Percentiles rank a stretch among this genome's conserved stretches.
Conservation (phyloP, 2,797 vertebrate species). For the Anguilla obscura region DNA sequence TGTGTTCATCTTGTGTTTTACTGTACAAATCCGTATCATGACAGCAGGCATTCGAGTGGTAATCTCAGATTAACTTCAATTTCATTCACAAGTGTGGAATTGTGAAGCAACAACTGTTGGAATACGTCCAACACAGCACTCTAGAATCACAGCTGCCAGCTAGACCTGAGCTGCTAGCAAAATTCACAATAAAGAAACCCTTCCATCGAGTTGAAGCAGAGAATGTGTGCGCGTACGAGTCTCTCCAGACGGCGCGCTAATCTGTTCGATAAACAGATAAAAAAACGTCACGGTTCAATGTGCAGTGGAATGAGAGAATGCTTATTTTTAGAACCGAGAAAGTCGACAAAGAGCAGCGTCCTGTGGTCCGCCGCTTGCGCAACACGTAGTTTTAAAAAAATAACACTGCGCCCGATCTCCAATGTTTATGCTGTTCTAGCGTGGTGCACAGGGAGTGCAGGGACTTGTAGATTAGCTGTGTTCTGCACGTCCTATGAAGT, state of each 20-base stretch:
- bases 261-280: not conserved
- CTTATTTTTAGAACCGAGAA: conserved; percentile 2
- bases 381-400: conserved; percentile 3
- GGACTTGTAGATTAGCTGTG: not conserved
- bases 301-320: not conserved
- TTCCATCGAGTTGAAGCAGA: not conserved
- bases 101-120: not conserved
- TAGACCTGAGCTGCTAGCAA: not conserved
- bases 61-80: not conserved
- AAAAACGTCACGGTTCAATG: not conserved
- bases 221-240: not conserved
- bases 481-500: not conserved
- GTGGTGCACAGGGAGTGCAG: not conserved
- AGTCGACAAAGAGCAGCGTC: not conserved
- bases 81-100: not conserved
- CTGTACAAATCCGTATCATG: not conserved
- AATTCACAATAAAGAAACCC: not conserved
- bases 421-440: not conserved
- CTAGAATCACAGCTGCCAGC: not conserved
- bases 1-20: not conserved
- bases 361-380: not conserved
- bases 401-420: not conserved
- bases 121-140: not conserved
- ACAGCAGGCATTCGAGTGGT: not conserved
- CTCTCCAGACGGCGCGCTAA: not conserved